Evolutionary conservation across 2,888 invertebrate species (phyloP), one percentile per base, ranked within the genome.

Genomic region (Pammene fasciana): DNA sequence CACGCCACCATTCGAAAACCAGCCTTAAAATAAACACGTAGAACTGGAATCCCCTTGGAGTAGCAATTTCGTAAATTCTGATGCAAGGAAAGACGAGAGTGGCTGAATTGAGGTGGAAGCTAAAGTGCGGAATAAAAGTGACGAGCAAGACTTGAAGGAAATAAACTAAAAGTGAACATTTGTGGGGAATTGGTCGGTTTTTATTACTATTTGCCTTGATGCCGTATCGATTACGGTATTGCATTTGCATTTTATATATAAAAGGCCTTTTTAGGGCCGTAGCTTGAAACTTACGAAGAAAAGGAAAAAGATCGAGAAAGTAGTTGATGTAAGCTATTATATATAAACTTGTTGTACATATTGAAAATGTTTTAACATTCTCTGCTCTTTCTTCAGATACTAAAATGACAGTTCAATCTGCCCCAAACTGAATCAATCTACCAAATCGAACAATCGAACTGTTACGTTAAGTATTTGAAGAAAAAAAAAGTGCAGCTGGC

Each of bases 101-200:
- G 85, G 87, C 89, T 88, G 88, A 88, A 89, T 88, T 86, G 88
- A 89, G 88, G 88, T 87, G 80, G 86, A 88, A 88, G 84, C 85
- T 87, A 88, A 88, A 91, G 89, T 89, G 88, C 82, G 86, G 88
- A 87, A 91, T 90, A 89, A 89, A 91, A 92, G 89, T 90, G 90
- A 89, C 88, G 87, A 83, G 81, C 75, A 78, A 82, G 59, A 67
- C 70, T 57, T 68, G 62, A 70, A 74, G 73, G 72, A 72, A 73
- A 73, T 73, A 72, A 73, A 75, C 70, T 72, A 68, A 72, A 72
- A 74, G 68, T 56, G 74, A 74, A 61, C 73, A 72, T 70, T 73
- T 71, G 72, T 56, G 45, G 71, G 62, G 70, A 66, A 67, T 70
- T 59, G 60, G 45, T 38, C 50, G 71, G 38, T 60, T 70, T 70